Conservation (phyloP, 2,113 vertebrate species). For the Mus spicilegus region DNA sequence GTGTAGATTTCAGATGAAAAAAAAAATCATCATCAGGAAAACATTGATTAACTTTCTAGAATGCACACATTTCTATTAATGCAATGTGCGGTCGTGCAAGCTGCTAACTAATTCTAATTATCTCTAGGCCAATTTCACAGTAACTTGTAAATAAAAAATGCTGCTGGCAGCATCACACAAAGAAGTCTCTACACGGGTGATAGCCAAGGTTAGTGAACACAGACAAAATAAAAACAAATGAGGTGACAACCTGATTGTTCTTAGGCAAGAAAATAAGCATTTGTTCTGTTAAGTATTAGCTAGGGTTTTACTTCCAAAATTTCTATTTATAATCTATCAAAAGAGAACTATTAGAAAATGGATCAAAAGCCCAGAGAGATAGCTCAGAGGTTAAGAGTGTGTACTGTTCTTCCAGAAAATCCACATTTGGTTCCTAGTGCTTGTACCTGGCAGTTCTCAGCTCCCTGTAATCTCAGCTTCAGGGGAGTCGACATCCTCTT, state of each 20-base stretch:
- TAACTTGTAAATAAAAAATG: conserved; percentile 48
- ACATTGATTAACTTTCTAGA: conserved; percentile 55
- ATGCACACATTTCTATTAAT: conserved; percentile 48
- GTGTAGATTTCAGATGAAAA: conserved; percentile 15
- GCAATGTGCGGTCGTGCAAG: conserved; percentile 42
- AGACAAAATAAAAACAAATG: conserved; percentile 40
- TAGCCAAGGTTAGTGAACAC: conserved; percentile 4
- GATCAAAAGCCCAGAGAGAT: not conserved
- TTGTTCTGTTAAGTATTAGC: not conserved
- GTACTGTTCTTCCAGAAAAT: not conserved
- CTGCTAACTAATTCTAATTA: conserved; percentile 66
- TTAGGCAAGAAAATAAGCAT: conserved; percentile 41
- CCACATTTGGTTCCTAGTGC: not conserved
- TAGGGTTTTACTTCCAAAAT: not conserved
- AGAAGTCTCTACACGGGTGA: not conserved
- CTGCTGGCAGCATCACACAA: not conserved
- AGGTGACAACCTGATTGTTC: not conserved
- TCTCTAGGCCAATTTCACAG: conserved; percentile 25
- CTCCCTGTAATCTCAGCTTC: not conserved
- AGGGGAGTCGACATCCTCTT: not conserved
- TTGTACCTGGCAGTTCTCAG: not conserved
- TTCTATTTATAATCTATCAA: conserved; percentile 48
- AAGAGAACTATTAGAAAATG: not conserved
- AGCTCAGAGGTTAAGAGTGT: not conserved
- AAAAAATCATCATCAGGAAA: conserved; percentile 38